These are phyloP conservation scores for Coracias cyanogaster DNA, from an alignment of 2,797 vertebrate genomes.

Conservation along the genomic window DNA sequence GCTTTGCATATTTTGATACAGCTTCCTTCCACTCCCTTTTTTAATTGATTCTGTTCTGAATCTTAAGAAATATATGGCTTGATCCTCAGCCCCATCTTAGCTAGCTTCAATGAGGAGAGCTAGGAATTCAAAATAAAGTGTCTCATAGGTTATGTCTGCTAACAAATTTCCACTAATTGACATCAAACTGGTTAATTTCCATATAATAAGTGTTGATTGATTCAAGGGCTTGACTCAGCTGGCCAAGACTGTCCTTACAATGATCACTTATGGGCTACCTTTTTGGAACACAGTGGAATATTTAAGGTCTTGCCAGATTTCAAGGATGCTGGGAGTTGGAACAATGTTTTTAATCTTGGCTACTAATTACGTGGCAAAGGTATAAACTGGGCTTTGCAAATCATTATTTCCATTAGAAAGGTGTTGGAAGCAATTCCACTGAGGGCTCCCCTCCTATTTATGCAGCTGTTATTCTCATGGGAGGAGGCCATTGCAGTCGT, in stretches of 20 bases:
- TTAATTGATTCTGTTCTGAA: background rate
- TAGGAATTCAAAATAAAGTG: conserved; percentile 60
- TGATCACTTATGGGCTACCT: conserved; percentile 75
- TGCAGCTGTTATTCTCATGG: conserved; percentile 90
- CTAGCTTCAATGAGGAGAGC: conserved; percentile 10
- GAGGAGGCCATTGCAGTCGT: conserved; percentile 88
- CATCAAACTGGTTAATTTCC: conserved; percentile 84
- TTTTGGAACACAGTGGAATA: conserved; percentile 81
- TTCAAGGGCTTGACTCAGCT: conserved; percentile 77
- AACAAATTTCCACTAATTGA: conserved; percentile 83
- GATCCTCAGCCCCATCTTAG: background rate
- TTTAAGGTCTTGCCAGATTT: conserved; percentile 82
- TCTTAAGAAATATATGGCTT: background rate
- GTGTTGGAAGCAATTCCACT: conserved; percentile 88
- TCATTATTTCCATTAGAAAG: conserved; percentile 94
- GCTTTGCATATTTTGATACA: background rate
- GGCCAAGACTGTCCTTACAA: conserved; percentile 69
- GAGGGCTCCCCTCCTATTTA: conserved; percentile 84
- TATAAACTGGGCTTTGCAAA: conserved; percentile 90
- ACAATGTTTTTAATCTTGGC: conserved; percentile 83
- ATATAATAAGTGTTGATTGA: conserved; percentile 87
- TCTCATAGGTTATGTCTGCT: conserved; percentile 71
- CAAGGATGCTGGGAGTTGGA: conserved; percentile 84
- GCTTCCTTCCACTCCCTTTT: background rate
- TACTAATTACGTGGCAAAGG: conserved; percentile 84